Evolutionary conservation across 2,888 invertebrate species (phyloP).

Genomic region (Hetaerina titia): DNA sequence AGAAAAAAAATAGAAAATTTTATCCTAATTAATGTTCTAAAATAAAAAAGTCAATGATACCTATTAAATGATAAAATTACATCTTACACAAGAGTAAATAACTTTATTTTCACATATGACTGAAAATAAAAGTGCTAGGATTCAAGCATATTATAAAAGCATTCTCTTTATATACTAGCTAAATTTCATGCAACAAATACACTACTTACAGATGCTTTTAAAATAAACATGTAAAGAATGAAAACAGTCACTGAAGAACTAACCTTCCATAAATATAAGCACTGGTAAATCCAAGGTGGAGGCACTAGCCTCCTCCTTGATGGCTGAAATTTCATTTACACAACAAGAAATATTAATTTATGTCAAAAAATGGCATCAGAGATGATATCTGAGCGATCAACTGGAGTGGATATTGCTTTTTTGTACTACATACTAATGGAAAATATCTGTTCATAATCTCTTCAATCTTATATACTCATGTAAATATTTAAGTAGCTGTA

Average conservation of each 20-base stretch:
- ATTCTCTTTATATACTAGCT: neutral
- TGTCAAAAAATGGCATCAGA: neutral
- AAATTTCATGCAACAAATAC: neutral
- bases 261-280: slow-evolving; percentile 25
- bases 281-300: slow-evolving; percentile 35
- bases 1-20: no score
- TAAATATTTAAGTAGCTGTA: neutral
- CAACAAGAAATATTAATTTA: slow-evolving; percentile 1
- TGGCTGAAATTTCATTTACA: slow-evolving; percentile 19
- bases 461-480: no score
- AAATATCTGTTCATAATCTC: no score
- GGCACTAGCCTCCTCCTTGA: slow-evolving; percentile 29
- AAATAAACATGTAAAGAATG: neutral
- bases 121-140: neutral
- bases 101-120: neutral
- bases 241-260: neutral
- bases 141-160: neutral
- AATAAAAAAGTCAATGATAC: neutral
- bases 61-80: neutral
- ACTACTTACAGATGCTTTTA: neutral
- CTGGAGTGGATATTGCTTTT: no score
- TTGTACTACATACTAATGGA: no score
- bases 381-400: neutral
- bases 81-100: neutral
- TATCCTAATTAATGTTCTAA: no score